These are phyloP conservation scores for Thelaira solivaga DNA, from an alignment of 2,888 invertebrate species.

Conservation along the genomic window DNA sequence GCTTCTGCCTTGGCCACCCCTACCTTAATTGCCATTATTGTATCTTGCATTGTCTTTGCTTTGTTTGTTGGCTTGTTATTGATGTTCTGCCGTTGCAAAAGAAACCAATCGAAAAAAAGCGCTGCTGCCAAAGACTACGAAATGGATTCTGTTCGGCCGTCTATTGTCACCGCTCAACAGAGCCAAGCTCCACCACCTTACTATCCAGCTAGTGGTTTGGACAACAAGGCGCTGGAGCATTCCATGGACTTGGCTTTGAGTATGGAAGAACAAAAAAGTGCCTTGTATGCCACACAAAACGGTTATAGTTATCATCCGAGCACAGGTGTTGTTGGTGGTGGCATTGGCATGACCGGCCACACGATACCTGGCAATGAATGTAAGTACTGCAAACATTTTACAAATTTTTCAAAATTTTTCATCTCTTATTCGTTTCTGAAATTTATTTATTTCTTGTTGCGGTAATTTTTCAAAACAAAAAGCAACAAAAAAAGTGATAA, in stretches of 20 bases:
- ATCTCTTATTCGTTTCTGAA: slow-evolving; percentile 1
- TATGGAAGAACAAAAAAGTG: slow-evolving; percentile 91
- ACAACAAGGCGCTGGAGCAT: slow-evolving; percentile 94
- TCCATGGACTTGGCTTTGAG: slow-evolving; percentile 90
- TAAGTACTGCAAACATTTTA: slow-evolving; percentile 78
- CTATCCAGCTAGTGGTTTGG: slow-evolving; percentile 91
- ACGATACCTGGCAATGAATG: slow-evolving; percentile 88
- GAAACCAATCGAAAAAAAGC: slow-evolving; percentile 88
- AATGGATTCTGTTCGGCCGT: slow-evolving; percentile 91
- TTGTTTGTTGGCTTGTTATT: slow-evolving; percentile 86
- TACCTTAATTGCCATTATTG: slow-evolving; percentile 86
- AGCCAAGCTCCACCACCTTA: slow-evolving; percentile 93
- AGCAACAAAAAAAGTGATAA: neutral
- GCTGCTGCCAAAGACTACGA: slow-evolving; percentile 91
- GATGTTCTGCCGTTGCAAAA: slow-evolving; percentile 91
- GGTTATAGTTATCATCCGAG: slow-evolving; percentile 91
- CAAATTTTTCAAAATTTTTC: slow-evolving; percentile 17
- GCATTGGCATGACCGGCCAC: slow-evolving; percentile 80
- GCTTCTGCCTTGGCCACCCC: slow-evolving; percentile 87
- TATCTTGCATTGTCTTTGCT: slow-evolving; percentile 88
- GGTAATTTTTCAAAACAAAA: neutral
- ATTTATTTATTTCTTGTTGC: slow-evolving; percentile 24
- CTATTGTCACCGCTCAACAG: slow-evolving; percentile 88
- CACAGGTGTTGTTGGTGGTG: slow-evolving; percentile 78
- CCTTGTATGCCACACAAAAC: slow-evolving; percentile 89